Conservation (phyloP, 2,113 vertebrate species). For the Alethe castanea region DNA sequence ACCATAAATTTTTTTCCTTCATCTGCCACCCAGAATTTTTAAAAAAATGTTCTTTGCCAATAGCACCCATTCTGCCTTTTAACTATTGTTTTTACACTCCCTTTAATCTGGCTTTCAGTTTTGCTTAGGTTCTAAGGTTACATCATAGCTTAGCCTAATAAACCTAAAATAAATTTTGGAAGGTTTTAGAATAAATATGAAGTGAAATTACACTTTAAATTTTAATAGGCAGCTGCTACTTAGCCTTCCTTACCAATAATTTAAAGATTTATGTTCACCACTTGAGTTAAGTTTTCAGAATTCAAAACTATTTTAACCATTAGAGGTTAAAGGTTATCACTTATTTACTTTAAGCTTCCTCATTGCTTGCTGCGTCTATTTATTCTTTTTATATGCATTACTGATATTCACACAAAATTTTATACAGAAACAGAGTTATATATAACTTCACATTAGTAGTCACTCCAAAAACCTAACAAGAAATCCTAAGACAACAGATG, state of each 20-base stretch:
- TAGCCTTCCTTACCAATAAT: neutral
- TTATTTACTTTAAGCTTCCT: constrained; percentile 11
- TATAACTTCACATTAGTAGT: neutral
- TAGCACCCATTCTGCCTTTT: neutral
- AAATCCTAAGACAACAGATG: neutral
- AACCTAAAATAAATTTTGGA: neutral
- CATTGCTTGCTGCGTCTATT: neutral
- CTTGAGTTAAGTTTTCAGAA: neutral
- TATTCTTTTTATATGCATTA: neutral
- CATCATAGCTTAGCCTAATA: neutral
- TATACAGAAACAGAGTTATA: neutral
- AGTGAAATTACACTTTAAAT: neutral
- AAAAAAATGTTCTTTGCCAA: neutral
- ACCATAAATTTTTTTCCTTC: neutral
- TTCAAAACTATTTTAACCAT: neutral
- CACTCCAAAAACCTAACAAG: neutral
- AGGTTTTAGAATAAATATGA: neutral
- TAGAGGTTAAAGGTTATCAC: neutral
- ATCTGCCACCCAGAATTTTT: neutral
- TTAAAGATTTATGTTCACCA: neutral
- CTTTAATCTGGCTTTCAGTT: neutral
- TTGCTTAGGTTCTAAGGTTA: neutral
- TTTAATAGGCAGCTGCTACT: neutral
- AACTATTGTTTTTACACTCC: neutral
- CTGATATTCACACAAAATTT: neutral